Conservation (phyloP, 2,113 vertebrate species). For the Pantherophis guttatus region DNA sequence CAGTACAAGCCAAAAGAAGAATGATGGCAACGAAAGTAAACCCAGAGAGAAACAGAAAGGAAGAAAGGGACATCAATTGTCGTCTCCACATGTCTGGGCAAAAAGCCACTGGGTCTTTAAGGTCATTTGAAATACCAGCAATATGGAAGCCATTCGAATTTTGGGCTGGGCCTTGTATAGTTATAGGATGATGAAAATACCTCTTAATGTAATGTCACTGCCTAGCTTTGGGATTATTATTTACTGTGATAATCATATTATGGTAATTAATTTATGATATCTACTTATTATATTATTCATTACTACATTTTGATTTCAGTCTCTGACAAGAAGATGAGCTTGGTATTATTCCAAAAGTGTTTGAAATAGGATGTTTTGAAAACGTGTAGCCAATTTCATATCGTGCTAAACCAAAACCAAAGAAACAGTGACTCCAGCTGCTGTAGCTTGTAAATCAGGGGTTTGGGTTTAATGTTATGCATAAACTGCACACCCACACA, state of each 20-base stretch:
- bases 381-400: neutral
- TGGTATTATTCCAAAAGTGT: neutral
- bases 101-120: neutral
- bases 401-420: neutral
- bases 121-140: neutral
- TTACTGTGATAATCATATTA: no score
- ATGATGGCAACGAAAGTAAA: neutral
- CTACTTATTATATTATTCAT: no score
- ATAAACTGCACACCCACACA: neutral
- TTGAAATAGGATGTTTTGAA: neutral
- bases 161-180: neutral
- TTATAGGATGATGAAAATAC: neutral
- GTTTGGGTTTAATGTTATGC: neutral
- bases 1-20: neutral
- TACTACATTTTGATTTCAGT: neutral
- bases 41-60: neutral
- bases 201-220: neutral
- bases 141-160: neutral
- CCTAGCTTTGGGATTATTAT: neutral
- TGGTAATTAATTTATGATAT: no score
- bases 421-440: no score
- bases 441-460: neutral
- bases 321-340: neutral
- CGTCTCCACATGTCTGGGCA: neutral
- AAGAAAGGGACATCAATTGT: neutral